phyloP scores from a whole-genome alignment of 2,797 vertebrate genomes.

The Halcyon smyrnensis region DNA sequence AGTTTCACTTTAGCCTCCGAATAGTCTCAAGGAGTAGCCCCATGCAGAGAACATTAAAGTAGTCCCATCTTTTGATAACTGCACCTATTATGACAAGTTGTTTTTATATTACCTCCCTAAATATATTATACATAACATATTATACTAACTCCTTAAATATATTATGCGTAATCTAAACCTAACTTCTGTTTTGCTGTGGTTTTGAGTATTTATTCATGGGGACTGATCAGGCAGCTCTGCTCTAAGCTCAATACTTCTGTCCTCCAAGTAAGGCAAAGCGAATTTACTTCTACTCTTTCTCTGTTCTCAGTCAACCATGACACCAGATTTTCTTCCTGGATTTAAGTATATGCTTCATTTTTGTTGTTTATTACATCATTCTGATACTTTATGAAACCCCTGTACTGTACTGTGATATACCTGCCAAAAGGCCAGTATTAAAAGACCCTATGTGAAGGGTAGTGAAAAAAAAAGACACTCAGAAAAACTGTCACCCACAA shows the following conservation, averaged over 20 bases:
- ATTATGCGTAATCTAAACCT: background rate
- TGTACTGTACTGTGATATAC: background rate
- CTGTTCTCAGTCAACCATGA: background rate
- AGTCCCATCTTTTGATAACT: background rate
- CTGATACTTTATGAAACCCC: background rate
- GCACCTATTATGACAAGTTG: background rate
- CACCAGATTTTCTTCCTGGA: background rate
- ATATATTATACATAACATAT: background rate
- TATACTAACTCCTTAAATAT: background rate
- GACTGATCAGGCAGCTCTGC: background rate
- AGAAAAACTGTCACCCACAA: slow-evolving; percentile 47
- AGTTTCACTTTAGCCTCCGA: background rate
- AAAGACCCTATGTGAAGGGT: background rate
- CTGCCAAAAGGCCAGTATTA: slow-evolving; percentile 14
- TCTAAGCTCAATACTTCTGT: background rate
- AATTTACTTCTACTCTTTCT: background rate
- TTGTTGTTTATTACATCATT: background rate
- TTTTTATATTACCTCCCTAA: background rate
- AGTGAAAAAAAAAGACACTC: background rate
- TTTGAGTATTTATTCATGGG: background rate
- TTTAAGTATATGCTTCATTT: slow-evolving; percentile 2
- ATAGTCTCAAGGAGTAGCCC: background rate
- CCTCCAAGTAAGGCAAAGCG: background rate
- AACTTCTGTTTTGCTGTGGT: background rate
- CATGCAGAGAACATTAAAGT: slow-evolving; percentile 19